A percentile compares a stretch with the other conserved stretches of the same genome.
Evolutionary conservation across 1,140 invertebrate genomes (phyloP).

Genomic region (Pantala flavescens): DNA sequence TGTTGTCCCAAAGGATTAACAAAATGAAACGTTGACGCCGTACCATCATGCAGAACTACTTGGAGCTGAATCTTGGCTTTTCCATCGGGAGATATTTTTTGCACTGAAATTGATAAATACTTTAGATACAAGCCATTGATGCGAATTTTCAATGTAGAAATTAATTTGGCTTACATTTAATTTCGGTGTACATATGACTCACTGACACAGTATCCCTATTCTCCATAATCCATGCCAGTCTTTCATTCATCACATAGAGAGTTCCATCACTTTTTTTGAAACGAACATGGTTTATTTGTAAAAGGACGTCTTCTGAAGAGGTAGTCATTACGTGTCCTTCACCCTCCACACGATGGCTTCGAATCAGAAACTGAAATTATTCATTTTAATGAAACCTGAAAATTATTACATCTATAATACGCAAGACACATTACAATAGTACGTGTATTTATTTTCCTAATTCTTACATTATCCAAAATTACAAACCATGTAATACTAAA

Average conservation of each 20-base stretch:
- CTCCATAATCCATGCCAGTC: conserved; percentile 91
- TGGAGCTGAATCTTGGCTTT: conserved; percentile 99
- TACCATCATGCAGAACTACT: conserved; percentile 86
- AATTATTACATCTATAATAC: too few relatives aligned
- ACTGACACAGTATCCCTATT: conserved; percentile 83
- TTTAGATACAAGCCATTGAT: conserved; percentile 1
- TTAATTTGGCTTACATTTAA: conserved; percentile 64
- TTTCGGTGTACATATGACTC: conserved; percentile 89
- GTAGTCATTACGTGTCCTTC: conserved; percentile 31
- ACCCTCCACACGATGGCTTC: not conserved
- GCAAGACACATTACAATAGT: too few relatives aligned
- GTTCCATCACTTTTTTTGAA: conserved; percentile 95
- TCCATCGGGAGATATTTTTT: conserved; percentile 96
- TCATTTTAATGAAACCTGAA: too few relatives aligned
- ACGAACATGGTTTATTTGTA: conserved; percentile 82
- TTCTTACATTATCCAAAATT: too few relatives aligned
- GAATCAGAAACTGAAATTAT: not conserved
- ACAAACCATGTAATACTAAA: too few relatives aligned
- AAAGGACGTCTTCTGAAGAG: conserved; percentile 83
- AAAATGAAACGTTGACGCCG: conserved; percentile 96
- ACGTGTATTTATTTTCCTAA: too few relatives aligned
- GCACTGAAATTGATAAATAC: conserved; percentile 51
- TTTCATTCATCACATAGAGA: conserved; percentile 89
- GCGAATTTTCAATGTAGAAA: conserved; percentile 19
- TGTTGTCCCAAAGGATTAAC: conserved; percentile 73